Conservation (phyloP, 35 echinoderm and acorn worm species). For the Eucidaris tribuloides region DNA sequence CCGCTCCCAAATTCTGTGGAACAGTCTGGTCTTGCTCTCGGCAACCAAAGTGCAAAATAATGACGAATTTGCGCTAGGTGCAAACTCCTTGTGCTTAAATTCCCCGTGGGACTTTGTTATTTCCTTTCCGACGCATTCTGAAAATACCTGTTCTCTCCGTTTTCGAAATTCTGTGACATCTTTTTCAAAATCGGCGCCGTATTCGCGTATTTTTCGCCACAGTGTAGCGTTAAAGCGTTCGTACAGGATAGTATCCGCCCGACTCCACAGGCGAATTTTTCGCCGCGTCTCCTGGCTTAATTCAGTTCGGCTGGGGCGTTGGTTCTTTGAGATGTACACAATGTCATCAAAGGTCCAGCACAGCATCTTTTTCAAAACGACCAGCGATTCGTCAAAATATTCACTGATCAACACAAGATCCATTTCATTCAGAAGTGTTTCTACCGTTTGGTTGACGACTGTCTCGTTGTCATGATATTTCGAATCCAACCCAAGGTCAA, state of each 20-base stretch:
- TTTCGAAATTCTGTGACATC: background rate
- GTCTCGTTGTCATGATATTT: background rate
- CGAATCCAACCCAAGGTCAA: background rate
- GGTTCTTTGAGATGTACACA: constrained; percentile 2
- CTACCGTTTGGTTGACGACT: background rate
- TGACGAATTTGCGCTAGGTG: constrained; percentile 9
- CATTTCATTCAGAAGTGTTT: background rate
- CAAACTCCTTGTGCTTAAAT: constrained; percentile 20
- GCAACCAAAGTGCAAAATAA: constrained; percentile 20
- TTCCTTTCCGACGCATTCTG: constrained; percentile 36
- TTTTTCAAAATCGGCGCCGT: background rate
- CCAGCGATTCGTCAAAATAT: constrained; percentile 38
- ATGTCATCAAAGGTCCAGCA: constrained; percentile 40
- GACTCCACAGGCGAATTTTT: background rate
- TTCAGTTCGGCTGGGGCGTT: background rate
- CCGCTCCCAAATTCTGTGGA: background rate
- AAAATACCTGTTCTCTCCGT: background rate
- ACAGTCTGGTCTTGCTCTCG: constrained; percentile 17
- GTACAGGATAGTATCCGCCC: background rate
- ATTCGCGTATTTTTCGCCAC: background rate
- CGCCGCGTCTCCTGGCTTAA: background rate
- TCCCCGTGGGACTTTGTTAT: constrained; percentile 20
- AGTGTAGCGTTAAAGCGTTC: background rate
- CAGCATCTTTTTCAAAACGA: constrained; percentile 14
- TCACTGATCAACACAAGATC: constrained; percentile 26